These are phyloP conservation scores for Melinaea marsaeus DNA, from an alignment of 2,888 invertebrate genomes.

Conservation along the genomic window DNA sequence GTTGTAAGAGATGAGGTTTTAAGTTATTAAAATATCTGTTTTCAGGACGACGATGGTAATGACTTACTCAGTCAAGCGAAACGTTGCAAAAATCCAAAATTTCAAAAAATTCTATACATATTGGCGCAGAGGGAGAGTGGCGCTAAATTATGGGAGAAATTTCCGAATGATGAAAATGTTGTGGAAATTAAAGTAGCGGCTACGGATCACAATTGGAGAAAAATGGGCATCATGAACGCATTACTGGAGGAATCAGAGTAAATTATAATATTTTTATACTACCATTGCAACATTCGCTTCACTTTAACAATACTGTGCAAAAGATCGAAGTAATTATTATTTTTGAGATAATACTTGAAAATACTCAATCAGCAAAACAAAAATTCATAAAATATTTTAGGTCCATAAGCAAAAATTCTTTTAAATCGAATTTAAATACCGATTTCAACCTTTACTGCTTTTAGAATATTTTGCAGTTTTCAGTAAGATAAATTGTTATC, in stretches of 20 bases:
- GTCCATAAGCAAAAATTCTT: too few species aligned
- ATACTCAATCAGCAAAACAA: too few species aligned
- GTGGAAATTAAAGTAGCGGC: constrained; percentile 82
- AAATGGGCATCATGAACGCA: constrained; percentile 81
- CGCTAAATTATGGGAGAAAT: constrained; percentile 77
- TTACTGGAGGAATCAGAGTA: constrained; percentile 81
- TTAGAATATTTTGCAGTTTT: too few species aligned
- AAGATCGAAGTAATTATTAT: too few species aligned
- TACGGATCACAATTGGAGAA: constrained; percentile 81
- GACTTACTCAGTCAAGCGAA: constrained; percentile 63
- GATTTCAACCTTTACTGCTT: too few species aligned
- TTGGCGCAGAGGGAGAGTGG: constrained; percentile 76
- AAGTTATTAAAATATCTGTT: constrained; percentile 13
- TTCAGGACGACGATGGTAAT: constrained; percentile 53
- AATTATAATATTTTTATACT: too few species aligned
- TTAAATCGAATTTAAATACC: too few species aligned
- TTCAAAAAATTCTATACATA: constrained; percentile 80
- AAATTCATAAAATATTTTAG: too few species aligned
- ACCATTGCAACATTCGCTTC: not conserved
- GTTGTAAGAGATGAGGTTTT: not conserved
- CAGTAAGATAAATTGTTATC: too few species aligned
- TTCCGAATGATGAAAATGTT: constrained; percentile 72
- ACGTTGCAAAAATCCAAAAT: constrained; percentile 78
- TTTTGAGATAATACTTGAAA: too few species aligned
- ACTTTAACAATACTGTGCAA: too few species aligned